Evolutionary conservation across 2,888 invertebrate species (phyloP).

Genomic region (Platypus cylindrus): DNA sequence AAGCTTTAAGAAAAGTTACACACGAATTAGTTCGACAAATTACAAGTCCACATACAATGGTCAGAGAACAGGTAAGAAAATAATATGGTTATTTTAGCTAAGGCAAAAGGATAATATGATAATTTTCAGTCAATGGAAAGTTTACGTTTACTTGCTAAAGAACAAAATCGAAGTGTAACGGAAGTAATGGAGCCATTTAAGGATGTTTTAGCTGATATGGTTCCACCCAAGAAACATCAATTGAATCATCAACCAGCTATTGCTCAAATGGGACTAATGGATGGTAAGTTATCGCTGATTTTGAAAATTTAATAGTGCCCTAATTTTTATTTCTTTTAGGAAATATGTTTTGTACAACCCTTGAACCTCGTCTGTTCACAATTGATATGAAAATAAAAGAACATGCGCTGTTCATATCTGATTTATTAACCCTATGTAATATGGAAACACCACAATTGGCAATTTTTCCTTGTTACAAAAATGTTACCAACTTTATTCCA

Average conservation of each 20-base stretch:
- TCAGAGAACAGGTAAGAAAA: conserved; percentile 63
- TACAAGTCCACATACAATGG: conserved; percentile 83
- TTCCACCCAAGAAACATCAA: conserved; percentile 89
- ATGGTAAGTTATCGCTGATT: conserved; percentile 42
- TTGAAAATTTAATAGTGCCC: background rate
- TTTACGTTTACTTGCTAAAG: conserved; percentile 58
- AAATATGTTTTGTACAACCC: conserved; percentile 88
- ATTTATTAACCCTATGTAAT: conserved; percentile 74
- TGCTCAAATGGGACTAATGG: conserved; percentile 94
- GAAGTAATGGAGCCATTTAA: conserved; percentile 91
- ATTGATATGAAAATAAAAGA: conserved; percentile 70
- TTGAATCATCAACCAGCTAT: conserved; percentile 89
- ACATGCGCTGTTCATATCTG: conserved; percentile 83
- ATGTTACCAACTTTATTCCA: conserved; percentile 72
- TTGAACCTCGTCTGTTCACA: conserved; percentile 81
- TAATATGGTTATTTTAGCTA: background rate
- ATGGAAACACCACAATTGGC: conserved; percentile 72
- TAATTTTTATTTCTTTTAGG: background rate
- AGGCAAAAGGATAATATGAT: too few relatives aligned
- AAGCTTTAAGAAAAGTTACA: conserved; percentile 78
- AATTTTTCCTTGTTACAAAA: conserved; percentile 87
- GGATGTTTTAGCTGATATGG: conserved; percentile 83
- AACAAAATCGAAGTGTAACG: conserved; percentile 74
- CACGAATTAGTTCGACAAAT: conserved; percentile 87
- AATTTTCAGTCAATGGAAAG: conserved; percentile 26